Evolutionary conservation across 2,888 invertebrate species (phyloP).

Genomic region (Diplolepis rosae): DNA sequence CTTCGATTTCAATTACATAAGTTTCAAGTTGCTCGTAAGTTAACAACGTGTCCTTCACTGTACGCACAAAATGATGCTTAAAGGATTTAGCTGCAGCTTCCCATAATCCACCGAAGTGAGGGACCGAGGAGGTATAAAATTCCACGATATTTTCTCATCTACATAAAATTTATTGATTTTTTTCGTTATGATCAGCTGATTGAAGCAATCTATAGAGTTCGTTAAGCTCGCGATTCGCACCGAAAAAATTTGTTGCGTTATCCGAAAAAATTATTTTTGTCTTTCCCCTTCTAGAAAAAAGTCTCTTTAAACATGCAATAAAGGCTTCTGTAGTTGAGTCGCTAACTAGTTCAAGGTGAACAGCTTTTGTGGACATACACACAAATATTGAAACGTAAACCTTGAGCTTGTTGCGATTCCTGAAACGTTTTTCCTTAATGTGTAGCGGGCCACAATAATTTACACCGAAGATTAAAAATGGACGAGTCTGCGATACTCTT

Average conservation of each 20-base stretch:
- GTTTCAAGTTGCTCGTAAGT: neutral
- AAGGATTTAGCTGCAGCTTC: conserved; percentile 35
- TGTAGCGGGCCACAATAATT: too few relatives aligned
- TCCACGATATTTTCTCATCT: conserved; percentile 30
- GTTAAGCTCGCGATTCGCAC: conserved; percentile 55
- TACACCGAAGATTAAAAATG: conserved; percentile 53
- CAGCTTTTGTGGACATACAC: conserved; percentile 59
- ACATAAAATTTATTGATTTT: conserved; percentile 36
- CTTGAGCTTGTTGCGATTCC: too few relatives aligned
- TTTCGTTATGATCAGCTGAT: conserved; percentile 9
- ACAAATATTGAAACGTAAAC: too few relatives aligned
- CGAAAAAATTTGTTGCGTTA: conserved; percentile 62
- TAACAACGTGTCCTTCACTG: neutral
- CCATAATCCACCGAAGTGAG: conserved; percentile 39
- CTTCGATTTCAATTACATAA: neutral
- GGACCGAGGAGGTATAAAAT: conserved; percentile 33
- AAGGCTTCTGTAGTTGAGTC: too few relatives aligned
- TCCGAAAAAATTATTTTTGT: conserved; percentile 58
- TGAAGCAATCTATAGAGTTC: too few relatives aligned
- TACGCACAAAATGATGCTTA: conserved; percentile 28
- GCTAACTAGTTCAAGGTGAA: too few relatives aligned
- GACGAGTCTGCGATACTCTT: conserved; percentile 44
- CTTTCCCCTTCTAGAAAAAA: too few relatives aligned
- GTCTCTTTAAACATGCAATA: too few relatives aligned
- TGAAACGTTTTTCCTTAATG: too few relatives aligned